Percentiles rank a stretch among this genome's conserved stretches.
Evolutionary conservation across 2,797 vertebrate species (phyloP).

Genomic region (Lagocephalus sceleratus): DNA sequence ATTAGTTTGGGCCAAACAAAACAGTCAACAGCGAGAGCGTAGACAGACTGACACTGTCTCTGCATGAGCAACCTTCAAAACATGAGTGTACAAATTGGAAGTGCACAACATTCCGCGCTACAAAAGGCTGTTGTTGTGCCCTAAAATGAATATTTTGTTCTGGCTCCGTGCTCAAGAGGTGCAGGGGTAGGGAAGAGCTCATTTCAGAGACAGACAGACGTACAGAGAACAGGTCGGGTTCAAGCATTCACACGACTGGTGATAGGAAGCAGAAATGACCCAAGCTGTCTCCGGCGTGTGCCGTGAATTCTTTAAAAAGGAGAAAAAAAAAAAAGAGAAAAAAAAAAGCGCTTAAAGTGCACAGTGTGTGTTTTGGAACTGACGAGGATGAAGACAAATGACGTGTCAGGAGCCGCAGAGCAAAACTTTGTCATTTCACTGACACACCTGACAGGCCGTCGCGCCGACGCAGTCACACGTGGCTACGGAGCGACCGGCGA

Average conservation of each 20-base stretch:
- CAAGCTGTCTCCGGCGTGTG: neutral
- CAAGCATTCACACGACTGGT: neutral
- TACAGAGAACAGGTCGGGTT: conserved; percentile 31
- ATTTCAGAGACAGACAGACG: conserved; percentile 22
- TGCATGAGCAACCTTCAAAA: conserved; percentile 18
- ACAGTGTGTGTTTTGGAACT: conserved; percentile 34
- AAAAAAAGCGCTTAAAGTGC: conserved; percentile 27
- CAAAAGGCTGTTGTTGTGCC: conserved; percentile 13
- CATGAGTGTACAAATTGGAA: conserved; percentile 11
- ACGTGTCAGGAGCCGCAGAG: conserved; percentile 63
- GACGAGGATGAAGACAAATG: conserved; percentile 68
- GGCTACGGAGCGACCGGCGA: conserved; percentile 21
- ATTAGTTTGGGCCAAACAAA: conserved; percentile 17
- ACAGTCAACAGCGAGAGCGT: conserved; percentile 14
- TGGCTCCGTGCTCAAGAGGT: conserved; percentile 6
- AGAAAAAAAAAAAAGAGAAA: conserved; percentile 10
- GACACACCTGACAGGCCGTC: conserved; percentile 61
- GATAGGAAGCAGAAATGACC: too few relatives aligned
- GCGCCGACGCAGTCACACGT: conserved; percentile 12
- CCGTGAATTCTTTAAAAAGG: conserved; percentile 9
- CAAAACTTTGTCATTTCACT: conserved; percentile 64
- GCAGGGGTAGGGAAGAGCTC: conserved; percentile 15
- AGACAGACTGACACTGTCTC: neutral
- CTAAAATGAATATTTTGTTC: conserved; percentile 2
- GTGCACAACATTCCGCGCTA: conserved; percentile 22